Evolutionary conservation across 1,140 invertebrate genomes (phyloP).

Genomic region (Manduca sexta): DNA sequence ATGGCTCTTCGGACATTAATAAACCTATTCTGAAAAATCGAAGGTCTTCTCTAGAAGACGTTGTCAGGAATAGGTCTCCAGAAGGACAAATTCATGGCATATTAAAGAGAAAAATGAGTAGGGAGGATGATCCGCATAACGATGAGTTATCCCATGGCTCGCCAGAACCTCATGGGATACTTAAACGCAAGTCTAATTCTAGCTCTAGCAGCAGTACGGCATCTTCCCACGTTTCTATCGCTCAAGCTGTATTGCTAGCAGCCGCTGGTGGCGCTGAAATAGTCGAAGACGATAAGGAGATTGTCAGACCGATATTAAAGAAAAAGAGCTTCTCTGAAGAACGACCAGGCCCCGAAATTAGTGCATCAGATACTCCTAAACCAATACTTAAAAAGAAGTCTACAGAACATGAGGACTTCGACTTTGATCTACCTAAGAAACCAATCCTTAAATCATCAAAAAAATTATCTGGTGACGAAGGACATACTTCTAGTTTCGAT

Average conservation of each 20-base stretch:
- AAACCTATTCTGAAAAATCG: slow-evolving; percentile 81
- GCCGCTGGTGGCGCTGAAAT: slow-evolving; percentile 76
- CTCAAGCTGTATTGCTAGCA: slow-evolving; percentile 79
- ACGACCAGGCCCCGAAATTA: slow-evolving; percentile 57
- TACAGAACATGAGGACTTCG: slow-evolving; percentile 85
- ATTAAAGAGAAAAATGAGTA: slow-evolving; percentile 68
- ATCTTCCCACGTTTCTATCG: slow-evolving; percentile 79
- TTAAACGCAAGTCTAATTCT: slow-evolving; percentile 81
- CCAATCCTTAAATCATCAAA: slow-evolving; percentile 86
- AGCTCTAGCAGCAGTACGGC: slow-evolving; percentile 74
- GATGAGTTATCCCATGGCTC: slow-evolving; percentile 74
- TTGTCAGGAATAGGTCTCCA: slow-evolving; percentile 74
- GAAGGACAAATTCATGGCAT: slow-evolving; percentile 73
- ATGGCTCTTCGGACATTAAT: slow-evolving; percentile 72
- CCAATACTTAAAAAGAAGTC: slow-evolving; percentile 91
- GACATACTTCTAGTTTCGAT: slow-evolving; percentile 70
- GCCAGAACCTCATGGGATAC: slow-evolving; percentile 81
- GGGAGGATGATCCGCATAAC: slow-evolving; percentile 62
- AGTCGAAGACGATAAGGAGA: slow-evolving; percentile 74
- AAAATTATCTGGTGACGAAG: slow-evolving; percentile 75
- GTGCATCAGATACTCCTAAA: slow-evolving; percentile 73
- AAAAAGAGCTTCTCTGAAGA: slow-evolving; percentile 81
- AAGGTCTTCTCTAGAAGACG: slow-evolving; percentile 80
- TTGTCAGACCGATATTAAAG: slow-evolving; percentile 86
- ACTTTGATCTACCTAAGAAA: slow-evolving; percentile 78